Percentiles rank a stretch among this genome's conserved stretches.
These are phyloP conservation scores for Coracias cyanogaster DNA, from an alignment of 2,797 vertebrate species.

Conservation along the genomic window DNA sequence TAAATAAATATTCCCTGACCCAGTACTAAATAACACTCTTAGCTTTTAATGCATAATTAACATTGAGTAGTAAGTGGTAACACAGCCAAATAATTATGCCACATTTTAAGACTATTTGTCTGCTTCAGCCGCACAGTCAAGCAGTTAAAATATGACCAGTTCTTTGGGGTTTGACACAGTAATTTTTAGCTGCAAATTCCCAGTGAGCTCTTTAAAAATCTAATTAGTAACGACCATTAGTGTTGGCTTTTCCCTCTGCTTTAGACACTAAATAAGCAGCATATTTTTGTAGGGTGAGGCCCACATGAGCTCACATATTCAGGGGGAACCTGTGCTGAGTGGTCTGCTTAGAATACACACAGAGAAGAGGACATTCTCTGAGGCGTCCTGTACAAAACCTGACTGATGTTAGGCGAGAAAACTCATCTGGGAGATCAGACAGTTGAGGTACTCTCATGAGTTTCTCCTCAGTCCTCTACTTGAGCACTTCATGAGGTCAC, in stretches of 20 bases:
- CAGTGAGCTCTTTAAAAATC: constrained; percentile 63
- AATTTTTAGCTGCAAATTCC: constrained; percentile 65
- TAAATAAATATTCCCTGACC: constrained; percentile 63
- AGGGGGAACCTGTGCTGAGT: not conserved
- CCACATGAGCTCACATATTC: not conserved
- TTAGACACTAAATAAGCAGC: constrained; percentile 11
- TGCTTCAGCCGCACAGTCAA: constrained; percentile 42
- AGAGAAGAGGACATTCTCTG: not conserved
- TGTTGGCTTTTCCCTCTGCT: constrained; percentile 7
- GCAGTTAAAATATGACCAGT: constrained; percentile 49
- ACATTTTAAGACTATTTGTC: constrained; percentile 45
- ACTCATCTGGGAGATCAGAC: not conserved
- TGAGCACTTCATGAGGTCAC: not conserved
- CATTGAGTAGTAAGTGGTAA: constrained; percentile 47
- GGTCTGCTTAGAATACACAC: not conserved
- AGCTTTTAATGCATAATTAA: constrained; percentile 79
- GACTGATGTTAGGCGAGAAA: not conserved
- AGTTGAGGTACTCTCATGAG: not conserved
- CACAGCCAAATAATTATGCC: constrained; percentile 66
- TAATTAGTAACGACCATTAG: constrained; percentile 64
- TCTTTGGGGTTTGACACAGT: constrained; percentile 40
- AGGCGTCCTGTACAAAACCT: rapidly evolving
- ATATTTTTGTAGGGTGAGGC: not conserved
- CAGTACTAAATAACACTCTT: constrained; percentile 65
- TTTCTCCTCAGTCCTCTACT: not conserved